Evolutionary conservation across 2,797 vertebrate genomes (phyloP), one percentile per base, ranked within the genome.

Genomic region (Siniperca scherzeri): DNA sequence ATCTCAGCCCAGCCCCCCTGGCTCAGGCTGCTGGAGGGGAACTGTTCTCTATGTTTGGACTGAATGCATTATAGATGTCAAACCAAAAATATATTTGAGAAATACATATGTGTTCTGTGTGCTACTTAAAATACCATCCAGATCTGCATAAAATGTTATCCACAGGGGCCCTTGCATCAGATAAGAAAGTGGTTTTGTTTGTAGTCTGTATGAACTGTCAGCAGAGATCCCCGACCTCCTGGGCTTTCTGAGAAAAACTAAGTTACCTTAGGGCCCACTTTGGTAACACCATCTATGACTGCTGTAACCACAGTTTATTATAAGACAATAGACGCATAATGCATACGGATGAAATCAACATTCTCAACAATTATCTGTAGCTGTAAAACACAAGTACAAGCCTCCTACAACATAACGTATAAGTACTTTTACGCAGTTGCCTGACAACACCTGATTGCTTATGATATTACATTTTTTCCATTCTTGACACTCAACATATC

Each of bases 61-160:
- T 93, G 88, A 94, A 94, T 93, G 91, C 91, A 93, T 90, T 94
- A 92, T 93, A 91, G 89, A 94, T 94, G 92, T 95, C 88, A 90
- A 95, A 95, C 94, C 94, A 96, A 96, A 96, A 95, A 96, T 96
- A 96, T 93, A 95, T 92, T 93, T 94, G 87, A 91, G 88, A 93
- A 87, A 91, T 79, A 79, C 72, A 46, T 55, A 60, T 55, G 64
- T 88, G 67, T 71, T 82, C 65, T 79, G 75, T 89, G 85, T 92
- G 57, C 55, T 91, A 36, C 77, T 87, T 89, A 30, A 50, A 62
- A 74, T 25, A n/a, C 40, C 60, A 42, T n/a, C 40, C 16, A 74
- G 8, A 64, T 56, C 33, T 67, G 81, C 70, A 70, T 48, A 14
- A 66, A 55, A 57, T 19, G 27, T 59, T 64, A 5, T 60, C 62